Evolutionary conservation across 1,140 invertebrate genomes (phyloP).

Genomic region (Scaptodrosophila lebanonensis): DNA sequence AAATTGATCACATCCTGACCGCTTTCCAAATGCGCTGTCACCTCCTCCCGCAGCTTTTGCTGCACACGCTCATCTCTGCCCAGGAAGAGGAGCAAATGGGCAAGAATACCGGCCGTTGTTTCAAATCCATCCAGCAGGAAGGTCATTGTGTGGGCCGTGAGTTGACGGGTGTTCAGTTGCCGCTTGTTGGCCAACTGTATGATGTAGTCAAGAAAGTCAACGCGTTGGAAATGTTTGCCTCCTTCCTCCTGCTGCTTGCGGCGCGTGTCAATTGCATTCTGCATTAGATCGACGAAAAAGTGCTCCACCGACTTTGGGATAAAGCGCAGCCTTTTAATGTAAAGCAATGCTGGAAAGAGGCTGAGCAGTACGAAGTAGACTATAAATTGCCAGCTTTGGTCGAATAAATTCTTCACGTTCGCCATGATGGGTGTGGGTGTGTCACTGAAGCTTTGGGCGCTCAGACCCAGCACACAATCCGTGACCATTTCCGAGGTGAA

Average conservation of each 20-base stretch:
- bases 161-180: constrained; percentile 22
- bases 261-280: constrained; percentile 56
- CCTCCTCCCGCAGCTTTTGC: constrained; percentile 46
- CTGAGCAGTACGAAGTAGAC: constrained; percentile 30
- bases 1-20: constrained; percentile 38
- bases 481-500: constrained; percentile 79
- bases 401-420: constrained; percentile 43
- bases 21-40: constrained; percentile 60
- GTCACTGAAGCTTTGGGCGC: constrained; percentile 66
- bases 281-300: constrained; percentile 69
- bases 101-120: constrained; percentile 52
- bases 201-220: constrained; percentile 76
- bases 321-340: constrained; percentile 41
- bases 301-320: constrained; percentile 34
- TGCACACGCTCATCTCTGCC: constrained; percentile 36
- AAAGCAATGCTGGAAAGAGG: constrained; percentile 34
- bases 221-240: constrained; percentile 38
- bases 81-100: constrained; percentile 41
- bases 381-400: constrained; percentile 34
- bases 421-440: constrained; percentile 49
- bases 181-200: constrained; percentile 65
- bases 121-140: constrained; percentile 70
- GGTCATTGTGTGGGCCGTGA: constrained; percentile 51
- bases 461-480: constrained; percentile 77
- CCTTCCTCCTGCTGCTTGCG: constrained; percentile 4